Conservation (phyloP, 2,797 vertebrate genomes). For the Serranus cabrilla region DNA sequence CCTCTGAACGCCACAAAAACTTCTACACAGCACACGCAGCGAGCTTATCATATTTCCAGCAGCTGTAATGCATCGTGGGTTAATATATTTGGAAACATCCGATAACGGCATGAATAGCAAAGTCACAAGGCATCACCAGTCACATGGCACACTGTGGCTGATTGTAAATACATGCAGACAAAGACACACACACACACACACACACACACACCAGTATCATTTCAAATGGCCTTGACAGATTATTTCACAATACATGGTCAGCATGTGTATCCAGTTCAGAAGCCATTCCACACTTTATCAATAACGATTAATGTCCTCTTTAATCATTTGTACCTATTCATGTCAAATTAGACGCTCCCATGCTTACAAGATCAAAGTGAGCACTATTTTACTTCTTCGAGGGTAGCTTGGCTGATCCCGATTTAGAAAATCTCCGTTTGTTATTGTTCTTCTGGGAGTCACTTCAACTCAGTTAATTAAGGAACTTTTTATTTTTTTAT, state of each 20-base stretch:
- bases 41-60: neutral
- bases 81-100: neutral
- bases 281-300: neutral
- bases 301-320: slow-evolving; percentile 27
- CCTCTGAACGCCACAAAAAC: slow-evolving; percentile 29
- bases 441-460: neutral
- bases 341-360: slow-evolving; percentile 16
- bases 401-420: neutral
- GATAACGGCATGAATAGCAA: neutral
- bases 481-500: neutral
- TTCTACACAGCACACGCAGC: slow-evolving; percentile 8
- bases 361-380: slow-evolving; percentile 27
- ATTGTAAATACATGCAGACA: slow-evolving; percentile 22
- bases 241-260: slow-evolving; percentile 2
- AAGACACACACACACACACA: slow-evolving; percentile 5
- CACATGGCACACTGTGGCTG: slow-evolving; percentile 21
- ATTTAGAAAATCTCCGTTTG: slow-evolving; percentile 1
- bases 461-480: slow-evolving; percentile 10
- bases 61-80: neutral
- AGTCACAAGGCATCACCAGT: slow-evolving; percentile 29
- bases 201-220: neutral
- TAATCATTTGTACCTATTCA: slow-evolving; percentile 40
- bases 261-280: slow-evolving; percentile 4
- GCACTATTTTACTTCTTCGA: slow-evolving; percentile 4
- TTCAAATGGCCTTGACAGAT: slow-evolving; percentile 6